Base-by-base conservation (phyloP, 1,140 invertebrate genomes). In the Zaprionus inermis region DNA sequence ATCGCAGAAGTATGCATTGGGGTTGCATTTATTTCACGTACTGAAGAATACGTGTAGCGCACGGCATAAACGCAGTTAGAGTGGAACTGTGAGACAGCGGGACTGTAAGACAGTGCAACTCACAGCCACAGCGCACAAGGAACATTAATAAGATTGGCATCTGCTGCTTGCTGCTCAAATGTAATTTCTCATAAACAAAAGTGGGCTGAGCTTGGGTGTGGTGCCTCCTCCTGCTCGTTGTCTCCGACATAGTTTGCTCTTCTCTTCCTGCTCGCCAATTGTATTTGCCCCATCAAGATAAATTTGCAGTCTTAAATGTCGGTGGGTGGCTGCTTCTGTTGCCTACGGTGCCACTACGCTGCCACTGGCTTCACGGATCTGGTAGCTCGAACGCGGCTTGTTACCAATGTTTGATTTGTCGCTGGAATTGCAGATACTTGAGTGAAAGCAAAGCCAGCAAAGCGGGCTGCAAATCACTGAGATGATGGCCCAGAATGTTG, bases 71-170 rank as follows among this genome's bases (percentile, higher is more conserved):
- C 24, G 24, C 5, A 5, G 1, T 2, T 2, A 28, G 3, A 28
- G 24, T 16, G 36, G 36, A n/a, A 38, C n/a, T 16, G 38, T 44
- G 14, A 22, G 59, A 44, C n/a, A 9, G 38, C 16, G 14, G 12
- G 59, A 32, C 58, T 32, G 46, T 54, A 46, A 10, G 49, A 52
- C 65, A 58, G 18, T 55, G 36, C 14, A 2, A 38, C 38, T 44
- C 38, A 16, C 38, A 41, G 38, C 16, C 20, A 22, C 24, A 28
- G 24, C 4, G 30, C 30, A 32, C 68, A 61, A 76, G 55, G 59
- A 74, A 74, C 85, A 89, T 89, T 89, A 89, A 89, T 89, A 89
- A 89, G 84, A 89, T 89, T 89, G 81, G 84, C 84, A 89, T 89
- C 84, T 90, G 85, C 72, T 90, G 80, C 80, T 89, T 74, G 84